Base-by-base conservation (phyloP, 2,888 invertebrate species). In the Epirrhoe tristata region DNA sequence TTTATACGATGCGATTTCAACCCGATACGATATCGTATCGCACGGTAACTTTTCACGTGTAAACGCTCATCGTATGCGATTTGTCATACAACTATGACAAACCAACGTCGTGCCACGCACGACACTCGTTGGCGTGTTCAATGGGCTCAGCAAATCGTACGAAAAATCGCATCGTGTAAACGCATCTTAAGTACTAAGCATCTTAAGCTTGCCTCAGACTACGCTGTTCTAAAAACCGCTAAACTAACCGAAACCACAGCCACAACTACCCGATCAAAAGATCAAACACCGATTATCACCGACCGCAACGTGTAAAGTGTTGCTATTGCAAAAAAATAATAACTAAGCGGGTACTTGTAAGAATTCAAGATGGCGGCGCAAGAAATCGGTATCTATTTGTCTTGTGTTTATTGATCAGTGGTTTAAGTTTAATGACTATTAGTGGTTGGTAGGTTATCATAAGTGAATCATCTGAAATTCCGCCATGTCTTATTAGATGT, bases 321-420 rank as follows among this genome's bases (percentile, higher is more conserved):
- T 74, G 70, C 73, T 70, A 70, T 31, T 66, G 59, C 73, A 74
- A 74, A 74, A 71, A 74, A 74, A 65, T 70, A 71, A 74, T 69
- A 57, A 63, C 58, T 58, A 12, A 48, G 55, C 52, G 56, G 62
- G 58, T 55, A 56, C 69, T 59, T 61, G 66, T 63, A 46, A 67
- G 46, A 54, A 63, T 69, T 64, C 66, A 63, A 73, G 53, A 69
- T 67, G 71, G 73, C 62, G 62, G 67, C 14, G 46, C 58, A 58
- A 58, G n/a, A n/a, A n/a, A n/a, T n/a, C n/a, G 34, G 32, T 32
- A 58, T 62, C 43, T 57, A 66, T 56, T 57, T 57, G 52, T 60
- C 57, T 60, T 48, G 50, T 61, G 48, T 58, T 39, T 62, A 54
- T 53, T 63, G 32, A 16, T 48, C n/a, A 50, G n/a, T 57, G 34